phyloP scores from a whole-genome alignment of 2,888 invertebrate species.

The Spialia ferax region DNA sequence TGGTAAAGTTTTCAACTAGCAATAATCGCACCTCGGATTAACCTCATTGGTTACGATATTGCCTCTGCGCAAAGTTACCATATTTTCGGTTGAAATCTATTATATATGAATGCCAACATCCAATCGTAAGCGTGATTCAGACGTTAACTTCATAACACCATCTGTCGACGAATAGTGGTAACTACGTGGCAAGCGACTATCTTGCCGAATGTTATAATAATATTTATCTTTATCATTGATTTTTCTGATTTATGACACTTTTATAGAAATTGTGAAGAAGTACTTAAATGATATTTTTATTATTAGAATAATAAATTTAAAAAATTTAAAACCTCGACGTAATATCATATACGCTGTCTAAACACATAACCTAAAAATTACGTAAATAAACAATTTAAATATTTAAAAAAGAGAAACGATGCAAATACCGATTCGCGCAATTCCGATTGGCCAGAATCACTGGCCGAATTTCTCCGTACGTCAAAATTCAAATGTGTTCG shows the following conservation, averaged over 20 bases:
- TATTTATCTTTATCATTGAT: background rate
- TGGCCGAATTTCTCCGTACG: constrained; percentile 82
- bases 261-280: background rate
- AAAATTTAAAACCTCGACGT: background rate
- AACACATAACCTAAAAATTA: constrained; percentile 52
- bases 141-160: constrained; percentile 53
- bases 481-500: constrained; percentile 79
- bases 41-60: constrained; percentile 96
- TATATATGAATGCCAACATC: constrained; percentile 38
- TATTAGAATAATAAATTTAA: background rate
- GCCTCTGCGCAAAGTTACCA: constrained; percentile 98
- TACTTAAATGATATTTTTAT: background rate
- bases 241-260: background rate
- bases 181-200: constrained; percentile 36
- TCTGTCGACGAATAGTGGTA: constrained; percentile 52
- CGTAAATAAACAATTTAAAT: constrained; percentile 62
- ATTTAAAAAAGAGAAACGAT: constrained; percentile 78
- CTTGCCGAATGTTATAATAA: too few relatives aligned
- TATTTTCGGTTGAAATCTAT: too few relatives aligned
- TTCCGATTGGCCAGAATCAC: constrained; percentile 61
- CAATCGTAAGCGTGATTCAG: constrained; percentile 58
- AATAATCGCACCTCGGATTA: constrained; percentile 92
- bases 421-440: constrained; percentile 56
- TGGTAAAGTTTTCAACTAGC: constrained; percentile 96
- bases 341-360: too few relatives aligned